These are phyloP conservation scores for Lacerta agilis DNA, from an alignment of 2,797 vertebrate genomes.

Conservation along the genomic window DNA sequence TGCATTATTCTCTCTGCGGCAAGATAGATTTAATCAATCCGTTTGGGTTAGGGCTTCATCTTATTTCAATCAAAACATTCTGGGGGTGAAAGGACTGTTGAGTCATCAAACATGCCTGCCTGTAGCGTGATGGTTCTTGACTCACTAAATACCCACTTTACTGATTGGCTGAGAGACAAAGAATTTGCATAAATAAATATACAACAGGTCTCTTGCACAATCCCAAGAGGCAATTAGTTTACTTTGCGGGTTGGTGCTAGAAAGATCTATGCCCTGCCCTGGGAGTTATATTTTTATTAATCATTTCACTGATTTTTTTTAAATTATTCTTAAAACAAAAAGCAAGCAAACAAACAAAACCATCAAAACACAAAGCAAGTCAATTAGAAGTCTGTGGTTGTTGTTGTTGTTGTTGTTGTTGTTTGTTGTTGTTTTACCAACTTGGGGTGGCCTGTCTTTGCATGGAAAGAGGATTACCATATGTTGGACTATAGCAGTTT, in stretches of 20 bases:
- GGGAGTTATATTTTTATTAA: not conserved
- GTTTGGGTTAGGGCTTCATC: constrained; percentile 5
- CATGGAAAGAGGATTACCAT: not conserved
- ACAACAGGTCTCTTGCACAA: constrained; percentile 27
- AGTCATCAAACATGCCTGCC: constrained; percentile 18
- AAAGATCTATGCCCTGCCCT: not conserved
- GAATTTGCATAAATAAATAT: constrained; percentile 46
- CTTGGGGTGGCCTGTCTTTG: not conserved
- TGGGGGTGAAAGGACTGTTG: constrained; percentile 31
- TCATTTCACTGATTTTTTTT: not conserved
- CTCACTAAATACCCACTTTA: constrained; percentile 16
- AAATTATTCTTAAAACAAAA: not conserved
- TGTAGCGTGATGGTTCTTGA: constrained; percentile 33
- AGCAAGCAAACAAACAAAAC: not conserved
- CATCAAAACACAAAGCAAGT: not conserved
- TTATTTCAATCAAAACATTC: constrained; percentile 37
- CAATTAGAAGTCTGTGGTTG: not conserved
- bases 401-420: too few relatives aligned
- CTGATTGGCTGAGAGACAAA: constrained; percentile 15
- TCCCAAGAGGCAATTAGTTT: not conserved
- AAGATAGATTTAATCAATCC: constrained; percentile 11
- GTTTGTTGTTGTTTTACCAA: not conserved
- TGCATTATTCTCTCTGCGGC: constrained; percentile 24
- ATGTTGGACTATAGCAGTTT: not conserved
- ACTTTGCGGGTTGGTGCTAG: not conserved